phyloP scores from a whole-genome alignment of 2,113 vertebrate genomes.

The Thermophis baileyi region DNA sequence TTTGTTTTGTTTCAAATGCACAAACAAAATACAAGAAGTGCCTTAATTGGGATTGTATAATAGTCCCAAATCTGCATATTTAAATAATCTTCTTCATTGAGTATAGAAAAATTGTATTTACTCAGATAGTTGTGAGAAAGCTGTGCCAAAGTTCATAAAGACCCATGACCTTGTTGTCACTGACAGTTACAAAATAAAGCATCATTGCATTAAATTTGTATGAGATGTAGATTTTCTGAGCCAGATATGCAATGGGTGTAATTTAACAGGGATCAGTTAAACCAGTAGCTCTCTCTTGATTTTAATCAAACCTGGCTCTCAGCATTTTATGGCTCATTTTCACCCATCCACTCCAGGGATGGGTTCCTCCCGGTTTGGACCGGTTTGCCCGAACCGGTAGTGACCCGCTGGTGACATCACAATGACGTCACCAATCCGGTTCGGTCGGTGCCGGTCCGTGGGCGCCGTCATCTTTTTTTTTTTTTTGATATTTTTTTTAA shows the following conservation, averaged over 20 bases:
- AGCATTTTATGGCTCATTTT: background rate
- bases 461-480: no score
- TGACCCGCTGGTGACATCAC: no score
- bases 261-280: constrained; percentile 19
- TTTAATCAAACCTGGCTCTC: background rate
- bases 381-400: no score
- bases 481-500: no score
- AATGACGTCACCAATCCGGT: no score
- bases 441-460: no score
- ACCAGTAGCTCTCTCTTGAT: constrained; percentile 5
- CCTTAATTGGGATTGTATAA: constrained; percentile 5
- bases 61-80: constrained; percentile 5
- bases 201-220: constrained; percentile 25
- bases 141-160: constrained; percentile 3
- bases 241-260: constrained; percentile 20
- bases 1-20: constrained; percentile 1
- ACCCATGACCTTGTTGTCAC: constrained; percentile 10
- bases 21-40: background rate
- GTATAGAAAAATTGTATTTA: constrained; percentile 38
- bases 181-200: constrained; percentile 19
- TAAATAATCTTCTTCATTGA: constrained; percentile 12
- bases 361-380: no score
- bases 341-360: no score
- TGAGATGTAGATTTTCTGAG: constrained; percentile 17
- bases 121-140: constrained; percentile 7